Evolutionary conservation across 2,888 invertebrate species (phyloP), one percentile per base, ranked within the genome.

Genomic region (Drosophila acutilabella): DNA sequence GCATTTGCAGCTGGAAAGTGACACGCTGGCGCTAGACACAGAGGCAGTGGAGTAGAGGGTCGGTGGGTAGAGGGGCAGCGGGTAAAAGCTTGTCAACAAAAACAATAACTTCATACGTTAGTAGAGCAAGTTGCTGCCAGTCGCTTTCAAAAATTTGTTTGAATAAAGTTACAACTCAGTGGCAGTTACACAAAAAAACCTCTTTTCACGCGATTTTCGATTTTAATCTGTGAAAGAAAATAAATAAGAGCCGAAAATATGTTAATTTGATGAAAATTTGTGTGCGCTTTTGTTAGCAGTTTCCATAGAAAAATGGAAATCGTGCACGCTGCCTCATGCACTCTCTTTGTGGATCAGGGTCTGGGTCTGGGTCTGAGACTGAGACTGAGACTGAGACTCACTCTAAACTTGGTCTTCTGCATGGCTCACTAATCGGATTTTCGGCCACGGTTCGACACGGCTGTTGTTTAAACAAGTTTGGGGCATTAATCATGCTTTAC

Each of bases 401-500:
- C 52, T 50, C 30, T 50, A 41, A 16, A 16, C 41, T 14, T 47
- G 47, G 26, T 8, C 67, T 74, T 74, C 75, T 70, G 64, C 82
- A 58, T 61, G 64, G 84, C 88, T 81, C 75, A 80, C 86, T 84
- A 84, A 84, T 84, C 83, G 83, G 83, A 84, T 84, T 84, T 84
- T 84, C 83, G 88, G 88, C 69, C 72, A 88, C 78, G 77, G 82
- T 80, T 81, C 87, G 78, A 81, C 84, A 72, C 67, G 80, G 77
- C 57, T 67, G 88, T 79, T 83, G 86, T 83, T 85, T 88, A 88
- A 84, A 84, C 83, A 84, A 88, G 83, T 84, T 84, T 84, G 73
- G 78, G 81, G 88, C 83, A 84, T 84, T 84, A 88, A 84, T 88
- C 83, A 84, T 88, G 83, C 86, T 84, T 88, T 83, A 88, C 88